Evolutionary conservation across 2,888 invertebrate species (phyloP).

Genomic region (Orgyia antiqua): DNA sequence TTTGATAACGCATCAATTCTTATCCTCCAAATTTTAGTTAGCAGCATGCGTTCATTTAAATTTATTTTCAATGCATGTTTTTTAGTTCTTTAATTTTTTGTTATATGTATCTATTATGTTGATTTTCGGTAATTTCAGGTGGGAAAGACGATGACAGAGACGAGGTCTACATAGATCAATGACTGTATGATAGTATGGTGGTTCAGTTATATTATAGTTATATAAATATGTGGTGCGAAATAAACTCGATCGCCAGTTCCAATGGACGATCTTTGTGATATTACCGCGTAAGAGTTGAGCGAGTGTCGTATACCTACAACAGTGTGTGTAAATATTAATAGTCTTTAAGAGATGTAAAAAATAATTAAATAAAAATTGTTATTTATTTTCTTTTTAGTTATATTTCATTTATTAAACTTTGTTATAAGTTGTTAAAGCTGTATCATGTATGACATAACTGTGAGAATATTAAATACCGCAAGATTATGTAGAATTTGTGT

Average conservation of each 20-base stretch:
- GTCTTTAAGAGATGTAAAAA: conserved; percentile 55
- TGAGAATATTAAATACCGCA: no score
- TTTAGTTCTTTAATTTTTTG: conserved; percentile 29
- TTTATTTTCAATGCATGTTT: conserved; percentile 29
- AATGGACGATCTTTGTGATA: conserved; percentile 72
- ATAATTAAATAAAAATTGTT: conserved; percentile 55
- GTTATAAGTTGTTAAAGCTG: no score
- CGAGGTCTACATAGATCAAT: conserved; percentile 64
- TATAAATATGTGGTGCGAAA: conserved; percentile 30
- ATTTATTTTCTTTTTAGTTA: conserved; percentile 50
- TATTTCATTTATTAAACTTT: conserved; percentile 31
- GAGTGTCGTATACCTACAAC: conserved; percentile 35
- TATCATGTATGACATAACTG: no score
- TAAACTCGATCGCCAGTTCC: conserved; percentile 43
- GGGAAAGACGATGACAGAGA: conserved; percentile 70
- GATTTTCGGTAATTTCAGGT: conserved; percentile 70
- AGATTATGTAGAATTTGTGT: no score
- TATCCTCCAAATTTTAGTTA: conserved; percentile 9
- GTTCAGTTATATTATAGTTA: conserved; percentile 29
- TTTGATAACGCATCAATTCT: background rate
- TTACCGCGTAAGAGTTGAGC: conserved; percentile 63
- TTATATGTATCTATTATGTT: conserved; percentile 51
- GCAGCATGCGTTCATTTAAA: conserved; percentile 26
- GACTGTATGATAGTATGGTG: conserved; percentile 50
- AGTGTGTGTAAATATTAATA: conserved; percentile 62